phyloP scores from a whole-genome alignment of 2,113 vertebrate genomes.

The Percina caprodes region DNA sequence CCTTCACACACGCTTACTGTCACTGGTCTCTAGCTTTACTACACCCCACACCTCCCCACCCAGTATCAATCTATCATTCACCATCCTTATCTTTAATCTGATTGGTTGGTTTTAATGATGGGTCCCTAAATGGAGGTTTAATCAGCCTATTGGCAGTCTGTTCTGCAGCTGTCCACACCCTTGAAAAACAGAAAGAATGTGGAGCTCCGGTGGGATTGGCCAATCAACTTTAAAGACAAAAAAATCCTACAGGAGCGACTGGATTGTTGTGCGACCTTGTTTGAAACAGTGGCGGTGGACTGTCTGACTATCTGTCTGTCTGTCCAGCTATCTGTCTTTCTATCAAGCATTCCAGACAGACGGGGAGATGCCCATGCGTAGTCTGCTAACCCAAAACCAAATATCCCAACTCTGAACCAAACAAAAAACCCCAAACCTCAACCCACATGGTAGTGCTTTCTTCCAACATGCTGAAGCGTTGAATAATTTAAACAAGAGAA shows the following conservation, averaged over 20 bases:
- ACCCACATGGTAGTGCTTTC: conserved; percentile 93
- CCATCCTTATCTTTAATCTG: conserved; percentile 82
- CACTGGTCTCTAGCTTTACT: conserved; percentile 88
- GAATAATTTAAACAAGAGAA: conserved; percentile 62
- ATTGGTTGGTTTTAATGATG: conserved; percentile 86
- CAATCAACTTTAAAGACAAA: conserved; percentile 83
- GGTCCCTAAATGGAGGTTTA: conserved; percentile 85
- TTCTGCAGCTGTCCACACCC: conserved; percentile 78
- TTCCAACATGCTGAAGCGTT: conserved; percentile 90
- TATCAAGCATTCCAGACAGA: conserved; percentile 78
- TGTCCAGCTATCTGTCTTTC: conserved; percentile 73
- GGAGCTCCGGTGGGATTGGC: conserved; percentile 87
- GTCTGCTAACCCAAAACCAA: conserved; percentile 72
- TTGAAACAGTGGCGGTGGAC: conserved; percentile 82
- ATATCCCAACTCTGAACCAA: conserved; percentile 36
- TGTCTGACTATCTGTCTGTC: conserved; percentile 60
- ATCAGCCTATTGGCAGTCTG: conserved; percentile 84
- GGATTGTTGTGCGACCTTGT: conserved; percentile 80
- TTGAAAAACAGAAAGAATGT: conserved; percentile 79
- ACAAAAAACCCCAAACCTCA: conserved; percentile 79
- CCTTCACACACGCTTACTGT: conserved; percentile 65
- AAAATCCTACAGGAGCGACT: conserved; percentile 78
- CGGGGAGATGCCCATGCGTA: conserved; percentile 54
- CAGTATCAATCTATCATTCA: conserved; percentile 71
- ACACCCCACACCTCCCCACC: conserved; percentile 53